phyloP scores from a whole-genome alignment of 2,113 vertebrate genomes.

The Rhinogobius similis region DNA sequence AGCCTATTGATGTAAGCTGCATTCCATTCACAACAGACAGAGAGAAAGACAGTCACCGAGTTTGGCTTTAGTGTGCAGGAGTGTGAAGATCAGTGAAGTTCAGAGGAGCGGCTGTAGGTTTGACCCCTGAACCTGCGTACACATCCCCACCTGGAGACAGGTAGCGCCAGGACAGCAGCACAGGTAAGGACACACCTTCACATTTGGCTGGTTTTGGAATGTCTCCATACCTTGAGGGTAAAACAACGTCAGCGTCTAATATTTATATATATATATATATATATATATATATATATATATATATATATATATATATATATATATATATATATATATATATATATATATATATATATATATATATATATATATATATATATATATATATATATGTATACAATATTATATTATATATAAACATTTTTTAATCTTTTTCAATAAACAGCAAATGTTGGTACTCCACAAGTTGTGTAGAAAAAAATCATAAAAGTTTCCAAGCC shows the following conservation, averaged over 20 bases:
- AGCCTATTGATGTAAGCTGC: slow-evolving; percentile 96
- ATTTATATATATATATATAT: not conserved
- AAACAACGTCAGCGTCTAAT: not conserved
- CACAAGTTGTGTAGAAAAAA: no score
- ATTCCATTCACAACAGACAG: slow-evolving; percentile 89
- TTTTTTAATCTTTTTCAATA: no score
- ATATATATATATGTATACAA: no score
- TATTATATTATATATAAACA: no score
- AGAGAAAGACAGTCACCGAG: slow-evolving; percentile 80
- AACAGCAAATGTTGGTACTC: no score
- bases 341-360: no score
- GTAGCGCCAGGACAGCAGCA: slow-evolving; percentile 47
- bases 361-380: no score
- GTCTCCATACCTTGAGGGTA: not conserved
- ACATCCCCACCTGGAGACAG: slow-evolving; percentile 68
- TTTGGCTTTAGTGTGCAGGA: slow-evolving; percentile 84
- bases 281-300: no score
- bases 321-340: no score
- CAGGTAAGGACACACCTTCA: slow-evolving; percentile 60
- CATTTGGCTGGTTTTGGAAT: slow-evolving; percentile 24
- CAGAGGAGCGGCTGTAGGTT: slow-evolving; percentile 62
- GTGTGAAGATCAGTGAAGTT: slow-evolving; percentile 87
- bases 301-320: no score
- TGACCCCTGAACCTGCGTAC: slow-evolving; percentile 69
- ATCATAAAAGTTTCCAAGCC: no score